Percentiles rank a stretch among this genome's conserved stretches.
Evolutionary conservation across 2,113 vertebrate species (phyloP).

Genomic region (Zosterops borbonicus): DNA sequence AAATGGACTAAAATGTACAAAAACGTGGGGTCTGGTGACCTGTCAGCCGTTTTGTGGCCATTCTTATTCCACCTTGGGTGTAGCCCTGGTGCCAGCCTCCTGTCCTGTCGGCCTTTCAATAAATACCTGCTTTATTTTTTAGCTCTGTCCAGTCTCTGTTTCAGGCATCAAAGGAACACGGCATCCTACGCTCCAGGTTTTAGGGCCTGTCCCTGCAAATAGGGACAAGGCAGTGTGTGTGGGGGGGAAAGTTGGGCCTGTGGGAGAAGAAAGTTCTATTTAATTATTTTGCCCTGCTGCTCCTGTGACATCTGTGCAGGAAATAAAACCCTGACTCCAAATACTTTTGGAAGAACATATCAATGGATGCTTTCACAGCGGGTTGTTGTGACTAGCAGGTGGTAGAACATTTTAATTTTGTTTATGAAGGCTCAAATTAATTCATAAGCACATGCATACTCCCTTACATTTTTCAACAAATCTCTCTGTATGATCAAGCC

Average conservation of each 20-base stretch:
- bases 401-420: conserved; percentile 11
- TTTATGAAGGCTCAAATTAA: conserved; percentile 16
- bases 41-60: too few species aligned
- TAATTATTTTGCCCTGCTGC: neutral
- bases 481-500: neutral
- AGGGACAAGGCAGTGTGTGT: neutral
- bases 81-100: too few species aligned
- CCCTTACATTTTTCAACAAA: neutral
- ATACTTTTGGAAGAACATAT: neutral
- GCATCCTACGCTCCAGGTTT: neutral
- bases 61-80: too few species aligned
- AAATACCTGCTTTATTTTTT: too few species aligned
- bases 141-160: too few species aligned
- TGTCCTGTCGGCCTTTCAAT: too few species aligned
- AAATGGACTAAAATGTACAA: too few species aligned
- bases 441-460: neutral
- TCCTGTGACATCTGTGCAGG: neutral
- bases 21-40: too few species aligned
- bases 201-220: neutral
- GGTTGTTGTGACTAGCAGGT: neutral
- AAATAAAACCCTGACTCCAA: neutral
- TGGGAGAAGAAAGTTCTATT: neutral
- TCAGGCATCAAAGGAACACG: neutral
- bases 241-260: neutral
- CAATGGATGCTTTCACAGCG: conserved; percentile 11